A percentile compares a stretch with the other conserved stretches of the same genome.
phyloP scores from a whole-genome alignment of 2,888 invertebrate genomes.

The Stegophylla sp. region DNA sequence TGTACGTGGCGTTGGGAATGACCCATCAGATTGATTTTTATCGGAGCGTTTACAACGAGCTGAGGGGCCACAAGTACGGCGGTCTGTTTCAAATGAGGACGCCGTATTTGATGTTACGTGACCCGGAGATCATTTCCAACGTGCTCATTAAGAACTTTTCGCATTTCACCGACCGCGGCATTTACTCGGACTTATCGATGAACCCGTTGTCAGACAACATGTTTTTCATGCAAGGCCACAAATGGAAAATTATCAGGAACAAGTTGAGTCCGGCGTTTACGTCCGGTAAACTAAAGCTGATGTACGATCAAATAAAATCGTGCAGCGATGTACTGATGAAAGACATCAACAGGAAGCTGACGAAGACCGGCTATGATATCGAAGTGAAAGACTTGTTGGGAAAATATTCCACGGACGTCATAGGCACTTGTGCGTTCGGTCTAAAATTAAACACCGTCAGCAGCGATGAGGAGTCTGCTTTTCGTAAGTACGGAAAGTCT shows the following conservation, averaged over 20 bases:
- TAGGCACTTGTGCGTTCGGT: conserved; percentile 67
- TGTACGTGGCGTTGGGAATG: neutral
- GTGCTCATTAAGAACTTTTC: conserved; percentile 67
- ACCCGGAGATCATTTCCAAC: conserved; percentile 66
- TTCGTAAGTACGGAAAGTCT: conserved; percentile 64
- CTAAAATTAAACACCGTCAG: conserved; percentile 65
- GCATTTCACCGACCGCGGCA: conserved; percentile 66
- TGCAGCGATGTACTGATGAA: conserved; percentile 64
- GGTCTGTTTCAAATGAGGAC: conserved; percentile 67
- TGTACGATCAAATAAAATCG: conserved; percentile 67
- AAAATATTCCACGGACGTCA: conserved; percentile 67
- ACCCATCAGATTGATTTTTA: conserved; percentile 13
- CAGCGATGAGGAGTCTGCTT: conserved; percentile 65
- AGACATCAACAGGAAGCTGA: neutral
- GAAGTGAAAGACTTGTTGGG: conserved; percentile 66
- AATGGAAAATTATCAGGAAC: conserved; percentile 68
- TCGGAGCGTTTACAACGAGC: neutral
- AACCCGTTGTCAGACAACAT: conserved; percentile 65
- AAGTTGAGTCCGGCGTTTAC: conserved; percentile 69
- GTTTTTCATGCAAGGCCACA: conserved; percentile 66
- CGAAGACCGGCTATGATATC: conserved; percentile 60
- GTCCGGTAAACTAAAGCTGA: conserved; percentile 68
- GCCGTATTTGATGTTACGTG: conserved; percentile 66
- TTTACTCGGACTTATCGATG: conserved; percentile 63
- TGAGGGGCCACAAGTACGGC: conserved; percentile 63